Conservation (phyloP, 2,113 vertebrate genomes). For the Phalacrocorax aristotelis region DNA sequence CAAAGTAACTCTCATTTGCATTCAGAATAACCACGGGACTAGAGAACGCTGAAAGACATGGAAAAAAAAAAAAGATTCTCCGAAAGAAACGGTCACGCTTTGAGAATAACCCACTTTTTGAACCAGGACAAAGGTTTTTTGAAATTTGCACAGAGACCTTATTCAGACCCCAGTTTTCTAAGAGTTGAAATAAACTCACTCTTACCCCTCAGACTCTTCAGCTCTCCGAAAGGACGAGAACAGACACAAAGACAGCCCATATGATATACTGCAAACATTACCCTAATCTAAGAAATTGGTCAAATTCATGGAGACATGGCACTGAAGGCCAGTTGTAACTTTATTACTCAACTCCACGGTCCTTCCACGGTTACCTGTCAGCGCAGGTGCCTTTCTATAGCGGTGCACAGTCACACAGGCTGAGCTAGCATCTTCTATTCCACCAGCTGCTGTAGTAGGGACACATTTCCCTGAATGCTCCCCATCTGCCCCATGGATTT, state of each 20-base stretch:
- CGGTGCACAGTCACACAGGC: rapidly evolving
- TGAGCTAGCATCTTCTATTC: not conserved
- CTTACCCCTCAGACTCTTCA: not conserved
- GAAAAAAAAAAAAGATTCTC: not conserved
- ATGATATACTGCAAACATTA: rapidly evolving
- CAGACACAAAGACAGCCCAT: not conserved
- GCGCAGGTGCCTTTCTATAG: not conserved
- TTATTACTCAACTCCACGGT: not conserved
- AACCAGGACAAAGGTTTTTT: not conserved
- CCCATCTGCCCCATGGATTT: not conserved
- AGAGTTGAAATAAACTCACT: not conserved
- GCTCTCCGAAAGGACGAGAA: not conserved
- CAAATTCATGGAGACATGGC: not conserved
- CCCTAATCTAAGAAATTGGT: not conserved
- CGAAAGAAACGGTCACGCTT: not conserved
- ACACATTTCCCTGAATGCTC: rapidly evolving
- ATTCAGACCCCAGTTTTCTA: not conserved
- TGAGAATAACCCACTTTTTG: slow-evolving; percentile 15
- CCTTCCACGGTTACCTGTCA: not conserved
- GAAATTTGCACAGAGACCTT: slow-evolving; percentile 2
- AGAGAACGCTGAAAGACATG: not conserved
- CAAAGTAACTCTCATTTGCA: slow-evolving; percentile 5
- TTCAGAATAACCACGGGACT: not conserved
- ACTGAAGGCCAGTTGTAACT: not conserved
- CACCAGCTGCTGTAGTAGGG: not conserved